Percentiles rank a stretch among this genome's conserved stretches.
These are phyloP conservation scores for Phyllotreta striolata DNA, from an alignment of 2,888 invertebrate genomes.

Conservation along the genomic window DNA sequence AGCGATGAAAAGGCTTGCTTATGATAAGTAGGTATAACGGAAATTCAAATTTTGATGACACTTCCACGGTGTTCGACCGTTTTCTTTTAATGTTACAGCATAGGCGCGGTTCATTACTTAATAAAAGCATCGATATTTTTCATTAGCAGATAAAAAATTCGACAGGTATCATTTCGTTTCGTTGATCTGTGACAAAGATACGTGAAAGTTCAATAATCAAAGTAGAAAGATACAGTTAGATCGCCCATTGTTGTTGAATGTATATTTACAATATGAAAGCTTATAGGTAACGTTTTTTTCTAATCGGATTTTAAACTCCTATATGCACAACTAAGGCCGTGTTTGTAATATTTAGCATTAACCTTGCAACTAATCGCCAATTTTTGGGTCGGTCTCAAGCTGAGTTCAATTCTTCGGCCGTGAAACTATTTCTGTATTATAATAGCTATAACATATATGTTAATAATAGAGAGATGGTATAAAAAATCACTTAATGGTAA, in stretches of 20 bases:
- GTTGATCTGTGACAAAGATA: conserved; percentile 28
- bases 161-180: conserved; percentile 25
- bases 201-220: conserved; percentile 17
- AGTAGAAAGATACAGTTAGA: conserved; percentile 21
- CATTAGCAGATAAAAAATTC: conserved; percentile 21
- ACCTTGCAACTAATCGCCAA: conserved; percentile 18
- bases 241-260: conserved; percentile 17
- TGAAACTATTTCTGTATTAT: conserved; percentile 16
- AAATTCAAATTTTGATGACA: conserved; percentile 22
- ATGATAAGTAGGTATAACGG: conserved; percentile 19
- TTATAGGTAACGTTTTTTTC: background rate
- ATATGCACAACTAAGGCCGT: conserved; percentile 7
- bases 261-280: conserved; percentile 17
- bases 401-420: conserved; percentile 16
- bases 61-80: background rate
- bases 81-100: conserved; percentile 5
- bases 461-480: conserved; percentile 17
- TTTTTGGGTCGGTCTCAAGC: conserved; percentile 15
- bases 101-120: conserved; percentile 25
- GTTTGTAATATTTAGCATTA: conserved; percentile 13
- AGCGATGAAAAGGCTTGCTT: background rate
- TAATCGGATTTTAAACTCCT: background rate
- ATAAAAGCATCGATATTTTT: conserved; percentile 20
- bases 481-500: conserved; percentile 20
- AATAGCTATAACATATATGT: conserved; percentile 8